Conservation (phyloP, 2,888 invertebrate species). For the Drosophila hamatofila region DNA sequence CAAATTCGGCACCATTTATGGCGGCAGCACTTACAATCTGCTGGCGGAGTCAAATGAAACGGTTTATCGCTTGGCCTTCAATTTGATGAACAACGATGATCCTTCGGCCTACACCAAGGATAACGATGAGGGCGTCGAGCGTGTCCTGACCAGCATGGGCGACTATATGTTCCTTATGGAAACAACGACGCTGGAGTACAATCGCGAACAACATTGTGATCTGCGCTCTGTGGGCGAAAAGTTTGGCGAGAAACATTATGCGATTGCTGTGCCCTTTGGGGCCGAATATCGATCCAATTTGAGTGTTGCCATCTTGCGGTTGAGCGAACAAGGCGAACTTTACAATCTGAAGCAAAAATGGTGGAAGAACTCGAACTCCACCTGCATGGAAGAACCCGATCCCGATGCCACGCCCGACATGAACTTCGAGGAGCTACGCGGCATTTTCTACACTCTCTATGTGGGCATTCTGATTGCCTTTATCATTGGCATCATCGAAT, state of each 20-base stretch:
- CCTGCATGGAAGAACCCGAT: conserved; percentile 53
- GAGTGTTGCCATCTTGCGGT: conserved; percentile 94
- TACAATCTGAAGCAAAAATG: conserved; percentile 93
- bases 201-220: conserved; percentile 92
- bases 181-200: conserved; percentile 96
- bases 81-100: conserved; percentile 92
- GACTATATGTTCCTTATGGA: conserved; percentile 98
- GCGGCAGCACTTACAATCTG: conserved; percentile 96
- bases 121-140: conserved; percentile 93
- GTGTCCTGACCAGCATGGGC: conserved; percentile 90
- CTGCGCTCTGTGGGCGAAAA: conserved; percentile 92
- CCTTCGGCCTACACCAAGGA: conserved; percentile 92
- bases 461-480: conserved; percentile 90
- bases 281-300: conserved; percentile 91
- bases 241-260: conserved; percentile 96
- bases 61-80: conserved; percentile 94
- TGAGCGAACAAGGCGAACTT: conserved; percentile 95
- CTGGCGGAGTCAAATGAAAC: conserved; percentile 94
- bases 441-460: conserved; percentile 94
- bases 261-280: conserved; percentile 94
- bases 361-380: conserved; percentile 91
- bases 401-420: conserved; percentile 65
- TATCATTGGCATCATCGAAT: conserved; percentile 92
- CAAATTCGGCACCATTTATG: conserved; percentile 94
- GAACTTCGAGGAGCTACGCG: conserved; percentile 90